Conservation (phyloP, 1,140 invertebrate genomes). For the Whitmania pigra region DNA sequence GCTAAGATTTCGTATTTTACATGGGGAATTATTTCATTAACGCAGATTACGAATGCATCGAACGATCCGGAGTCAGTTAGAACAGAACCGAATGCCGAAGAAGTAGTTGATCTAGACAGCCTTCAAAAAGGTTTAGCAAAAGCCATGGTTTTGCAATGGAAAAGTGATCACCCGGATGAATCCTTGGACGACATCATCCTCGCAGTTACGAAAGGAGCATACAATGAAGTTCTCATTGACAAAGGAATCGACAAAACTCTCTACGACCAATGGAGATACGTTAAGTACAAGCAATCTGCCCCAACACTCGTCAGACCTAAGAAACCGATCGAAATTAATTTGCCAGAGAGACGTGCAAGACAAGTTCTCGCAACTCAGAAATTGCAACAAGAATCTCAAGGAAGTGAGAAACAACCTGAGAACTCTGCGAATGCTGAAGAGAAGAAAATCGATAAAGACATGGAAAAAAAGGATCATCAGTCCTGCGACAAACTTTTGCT, state of each 20-base stretch:
- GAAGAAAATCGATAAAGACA: neutral
- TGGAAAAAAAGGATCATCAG: neutral
- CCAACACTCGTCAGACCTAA: neutral
- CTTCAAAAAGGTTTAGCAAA: constrained; percentile 9
- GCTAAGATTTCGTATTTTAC: no score
- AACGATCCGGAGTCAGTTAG: neutral
- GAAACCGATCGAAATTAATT: neutral
- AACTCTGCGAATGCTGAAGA: neutral
- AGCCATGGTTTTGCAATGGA: constrained; percentile 4
- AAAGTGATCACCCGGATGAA: constrained; percentile 7
- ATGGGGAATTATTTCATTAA: no score
- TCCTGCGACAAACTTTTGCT: no score
- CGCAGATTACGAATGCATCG: no score
- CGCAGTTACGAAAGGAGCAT: neutral
- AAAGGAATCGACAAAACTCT: constrained; percentile 12
- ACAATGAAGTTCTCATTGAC: constrained; percentile 1
- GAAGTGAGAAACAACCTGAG: neutral
- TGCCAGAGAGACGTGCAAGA: constrained; percentile 8
- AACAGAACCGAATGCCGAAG: neutral
- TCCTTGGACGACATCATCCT: constrained; percentile 4
- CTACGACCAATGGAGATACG: constrained; percentile 11
- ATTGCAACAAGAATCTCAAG: neutral
- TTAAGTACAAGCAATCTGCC: neutral
- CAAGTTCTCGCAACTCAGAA: neutral
- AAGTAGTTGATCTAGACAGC: constrained; percentile 5